Base-by-base conservation (phyloP, 2,888 invertebrate genomes). In the Mythimna vitellina region DNA sequence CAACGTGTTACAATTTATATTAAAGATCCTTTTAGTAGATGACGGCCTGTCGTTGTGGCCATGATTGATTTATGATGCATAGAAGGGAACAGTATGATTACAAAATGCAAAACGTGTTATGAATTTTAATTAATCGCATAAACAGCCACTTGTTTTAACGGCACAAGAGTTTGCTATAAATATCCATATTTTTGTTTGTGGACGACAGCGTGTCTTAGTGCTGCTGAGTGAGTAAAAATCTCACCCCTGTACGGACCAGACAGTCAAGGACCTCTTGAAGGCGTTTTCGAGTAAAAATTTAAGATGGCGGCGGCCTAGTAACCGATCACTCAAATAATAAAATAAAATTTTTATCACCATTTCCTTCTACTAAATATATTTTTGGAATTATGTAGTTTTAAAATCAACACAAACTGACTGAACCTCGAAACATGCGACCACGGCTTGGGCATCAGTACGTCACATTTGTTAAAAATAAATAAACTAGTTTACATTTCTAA, bases 241-340 rank as follows among this genome's bases (percentile, higher is more conserved):
- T 56, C 56, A 38, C 29, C 56, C 49, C 49, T 22, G 32, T 17
- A 29, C 72, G 72, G 12, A 56, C 56, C 57, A 72, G 57, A 73
- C 42, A 51, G 64, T 73, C 53, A 58, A 73, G 63, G 58, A 73
- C 53, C 64, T 65, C 64, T 58, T 35, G n/a, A 58, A 42, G 35
- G 32, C 32, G 65, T 54, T 29, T 35, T 22, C 22, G 12, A 32
- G 20, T n/a, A 42, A 38, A 57, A 73, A 51, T 20, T 49, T 62
- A 72, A 62, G 72, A 72, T 72, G 61, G 54, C 73, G 61, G 54
- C 73, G 56, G 29, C 62, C 22, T 60, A 61, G 38, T 46, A 32
- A 70, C 25, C 35, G 32, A 29, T 70, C 42, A n/a, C 35, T 20
- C 14, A 25, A 60, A 7, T 22, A 51, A 32, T 22, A 51, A 57